These are phyloP conservation scores for Orientallactaga bullata DNA, from an alignment of 2,113 vertebrate species.

Conservation along the genomic window DNA sequence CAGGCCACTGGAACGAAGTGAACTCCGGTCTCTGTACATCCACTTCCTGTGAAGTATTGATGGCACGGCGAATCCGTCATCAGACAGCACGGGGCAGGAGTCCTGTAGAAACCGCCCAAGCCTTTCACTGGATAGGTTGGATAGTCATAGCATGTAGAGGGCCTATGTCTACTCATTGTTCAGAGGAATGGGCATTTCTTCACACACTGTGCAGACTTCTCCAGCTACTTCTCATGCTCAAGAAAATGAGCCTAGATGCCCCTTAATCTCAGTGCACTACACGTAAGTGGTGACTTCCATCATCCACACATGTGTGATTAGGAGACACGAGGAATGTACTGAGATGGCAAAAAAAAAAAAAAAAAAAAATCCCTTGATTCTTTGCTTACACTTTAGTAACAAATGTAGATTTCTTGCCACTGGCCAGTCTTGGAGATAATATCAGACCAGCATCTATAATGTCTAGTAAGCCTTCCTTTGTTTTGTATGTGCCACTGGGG, in stretches of 20 bases:
- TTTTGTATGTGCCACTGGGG: constrained; percentile 60
- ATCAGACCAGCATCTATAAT: constrained; percentile 59
- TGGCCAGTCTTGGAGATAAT: constrained; percentile 75
- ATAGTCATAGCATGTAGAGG: background rate
- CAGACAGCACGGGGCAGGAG: background rate
- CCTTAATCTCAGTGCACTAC: background rate
- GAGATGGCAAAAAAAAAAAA: background rate
- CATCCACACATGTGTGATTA: background rate
- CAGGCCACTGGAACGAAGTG: background rate
- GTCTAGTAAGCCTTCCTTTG: constrained; percentile 65
- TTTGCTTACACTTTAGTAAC: constrained; percentile 60
- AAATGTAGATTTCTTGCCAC: constrained; percentile 73
- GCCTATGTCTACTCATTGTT: background rate
- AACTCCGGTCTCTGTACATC: background rate
- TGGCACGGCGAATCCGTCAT: background rate
- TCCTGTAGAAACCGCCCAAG: background rate
- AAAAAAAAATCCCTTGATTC: constrained; percentile 23
- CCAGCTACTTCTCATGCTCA: constrained; percentile 20
- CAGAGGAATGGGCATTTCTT: background rate
- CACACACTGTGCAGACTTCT: background rate
- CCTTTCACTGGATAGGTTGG: background rate
- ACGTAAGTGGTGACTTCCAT: background rate
- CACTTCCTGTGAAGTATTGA: too few species aligned
- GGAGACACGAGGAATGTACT: background rate
- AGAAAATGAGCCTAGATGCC: background rate